These are phyloP conservation scores for Euproctis similis DNA, from an alignment of 2,888 invertebrate species.

Conservation along the genomic window DNA sequence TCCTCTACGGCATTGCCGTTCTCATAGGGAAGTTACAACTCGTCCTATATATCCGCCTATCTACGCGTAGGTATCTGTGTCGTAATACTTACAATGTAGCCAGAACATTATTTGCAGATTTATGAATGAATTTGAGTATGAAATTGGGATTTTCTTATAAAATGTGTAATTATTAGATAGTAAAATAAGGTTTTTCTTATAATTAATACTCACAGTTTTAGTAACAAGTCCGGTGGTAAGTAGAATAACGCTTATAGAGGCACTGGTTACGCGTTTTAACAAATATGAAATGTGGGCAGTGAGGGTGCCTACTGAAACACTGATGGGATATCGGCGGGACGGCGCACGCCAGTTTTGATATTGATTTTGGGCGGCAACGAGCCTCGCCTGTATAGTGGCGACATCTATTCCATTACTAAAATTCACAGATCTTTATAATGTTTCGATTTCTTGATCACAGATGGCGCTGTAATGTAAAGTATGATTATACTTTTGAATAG, in stretches of 20 bases:
- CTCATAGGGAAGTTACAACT: no score
- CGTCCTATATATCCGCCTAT: slow-evolving; percentile 56
- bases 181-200: slow-evolving; percentile 5
- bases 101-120: slow-evolving; percentile 16
- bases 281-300: slow-evolving; percentile 48
- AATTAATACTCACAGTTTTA: slow-evolving; percentile 45
- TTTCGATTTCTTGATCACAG: slow-evolving; percentile 25
- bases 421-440: slow-evolving; percentile 4
- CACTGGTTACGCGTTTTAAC: slow-evolving; percentile 48
- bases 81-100: slow-evolving; percentile 34
- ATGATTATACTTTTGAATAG: no score
- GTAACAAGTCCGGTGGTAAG: slow-evolving; percentile 34
- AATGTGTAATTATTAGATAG: no score
- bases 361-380: slow-evolving; percentile 70
- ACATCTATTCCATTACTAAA: slow-evolving; percentile 27
- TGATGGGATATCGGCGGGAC: slow-evolving; percentile 53
- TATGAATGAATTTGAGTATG: slow-evolving; percentile 37
- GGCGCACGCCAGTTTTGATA: slow-evolving; percentile 55
- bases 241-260: slow-evolving; percentile 39
- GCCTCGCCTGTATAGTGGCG: slow-evolving; percentile 32
- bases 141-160: no score
- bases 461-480: slow-evolving; percentile 44
- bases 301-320: slow-evolving; percentile 56
- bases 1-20: no score
- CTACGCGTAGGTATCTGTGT: slow-evolving; percentile 38